Base-by-base conservation (phyloP, 2,888 invertebrate species). In the Amphipoea oculea region DNA sequence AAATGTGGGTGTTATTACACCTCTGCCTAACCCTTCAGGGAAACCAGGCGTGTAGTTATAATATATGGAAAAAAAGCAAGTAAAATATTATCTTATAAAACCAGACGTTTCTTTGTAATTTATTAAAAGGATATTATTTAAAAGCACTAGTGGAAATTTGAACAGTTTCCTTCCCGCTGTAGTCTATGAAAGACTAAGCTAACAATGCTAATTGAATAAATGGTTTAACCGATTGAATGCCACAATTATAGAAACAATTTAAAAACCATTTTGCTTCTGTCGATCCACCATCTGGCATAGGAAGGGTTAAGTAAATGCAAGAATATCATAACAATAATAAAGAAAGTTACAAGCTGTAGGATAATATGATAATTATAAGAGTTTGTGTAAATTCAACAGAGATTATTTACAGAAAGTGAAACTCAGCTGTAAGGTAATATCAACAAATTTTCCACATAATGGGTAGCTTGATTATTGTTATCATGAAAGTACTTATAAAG, bases 361-460 rank as follows among this genome's bases (percentile, higher is more conserved):
- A 76, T 68, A 76, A 75, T 4, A 29, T 20, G 42, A 54, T 63
- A 65, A 29, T 4, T 54, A 4, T 40, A 3, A 3, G 5, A 36
- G n/a, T 67, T 20, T 65, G 40, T 23, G n/a, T 45, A 45, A 65
- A 78, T 4, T 42, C 36, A 51, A 51, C 14, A 79, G 14, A 40
- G 4, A 40, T 60, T 36, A 65, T 36, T 60, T 51, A 54, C 20
- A 57, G 14, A 72, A 85, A 65, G 42, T 60, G 17, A 73, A 85
- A 73, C 57, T 73, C n/a, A 62, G 60, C 14, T 0, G 6, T 48
- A 51, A 29, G 20, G 23, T 69, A 60, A 45, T 36, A 76, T 72
- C 9, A 66, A 85, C 54, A 73, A 42, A 60, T n/a, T 57, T 0
- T 67, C 20, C 12, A 72, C 12, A 29, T 68, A 51, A 80, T 23